A percentile compares a stretch with the other conserved stretches of the same genome.
phyloP scores from a whole-genome alignment of 2,888 invertebrate species.

The Notodonta ziczac region DNA sequence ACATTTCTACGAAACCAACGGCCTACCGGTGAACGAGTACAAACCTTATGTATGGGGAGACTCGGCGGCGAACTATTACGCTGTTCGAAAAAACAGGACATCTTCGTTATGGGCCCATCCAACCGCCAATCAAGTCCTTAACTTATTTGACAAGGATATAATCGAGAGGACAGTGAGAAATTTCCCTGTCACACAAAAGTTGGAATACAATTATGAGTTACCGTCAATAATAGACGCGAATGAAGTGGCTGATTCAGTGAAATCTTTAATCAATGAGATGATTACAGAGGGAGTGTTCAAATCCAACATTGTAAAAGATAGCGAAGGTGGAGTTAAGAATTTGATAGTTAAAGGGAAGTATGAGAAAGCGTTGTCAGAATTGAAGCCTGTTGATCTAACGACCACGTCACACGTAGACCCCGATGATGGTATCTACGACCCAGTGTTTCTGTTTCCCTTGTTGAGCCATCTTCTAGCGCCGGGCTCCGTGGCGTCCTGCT shows the following conservation, averaged over 20 bases:
- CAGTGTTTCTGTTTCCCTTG: constrained; percentile 91
- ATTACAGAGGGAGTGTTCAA: constrained; percentile 50
- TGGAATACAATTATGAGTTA: constrained; percentile 76
- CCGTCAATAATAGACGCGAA: constrained; percentile 43
- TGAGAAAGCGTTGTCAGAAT: constrained; percentile 37
- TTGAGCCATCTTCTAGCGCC: constrained; percentile 90
- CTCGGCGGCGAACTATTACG: constrained; percentile 91
- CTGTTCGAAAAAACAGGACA: constrained; percentile 83
- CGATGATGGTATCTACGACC: constrained; percentile 88
- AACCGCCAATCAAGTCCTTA: constrained; percentile 88
- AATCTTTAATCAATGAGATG: constrained; percentile 47
- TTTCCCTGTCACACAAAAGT: constrained; percentile 87
- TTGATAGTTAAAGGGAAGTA: constrained; percentile 52
- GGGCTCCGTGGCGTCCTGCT: constrained; percentile 89
- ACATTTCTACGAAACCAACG: constrained; percentile 88
- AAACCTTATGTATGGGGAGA: constrained; percentile 94
- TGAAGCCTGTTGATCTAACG: constrained; percentile 48
- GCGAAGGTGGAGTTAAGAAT: constrained; percentile 47
- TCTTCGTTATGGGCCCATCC: constrained; percentile 88
- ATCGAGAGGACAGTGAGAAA: constrained; percentile 88
- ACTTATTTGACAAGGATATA: constrained; percentile 87
- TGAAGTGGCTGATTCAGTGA: constrained; percentile 38
- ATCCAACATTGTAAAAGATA: constrained; percentile 45
- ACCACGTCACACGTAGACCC: constrained; percentile 51
- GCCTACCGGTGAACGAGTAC: constrained; percentile 86